phyloP scores from a whole-genome alignment of 1,140 invertebrate genomes.

The Cryptotermes secundus region DNA sequence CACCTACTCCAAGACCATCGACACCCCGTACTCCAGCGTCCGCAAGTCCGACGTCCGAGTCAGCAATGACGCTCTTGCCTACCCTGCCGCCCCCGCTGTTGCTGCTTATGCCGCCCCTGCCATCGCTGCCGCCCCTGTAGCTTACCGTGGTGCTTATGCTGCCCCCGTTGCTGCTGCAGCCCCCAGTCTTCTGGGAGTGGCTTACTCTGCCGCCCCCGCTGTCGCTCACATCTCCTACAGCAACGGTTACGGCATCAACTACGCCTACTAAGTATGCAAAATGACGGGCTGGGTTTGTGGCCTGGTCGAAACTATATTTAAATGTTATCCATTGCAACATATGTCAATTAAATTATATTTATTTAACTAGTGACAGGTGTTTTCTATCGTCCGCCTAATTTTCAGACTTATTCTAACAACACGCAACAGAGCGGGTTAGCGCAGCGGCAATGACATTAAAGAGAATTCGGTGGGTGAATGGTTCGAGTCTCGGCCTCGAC shows the following conservation, averaged over 20 bases:
- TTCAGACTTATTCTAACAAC: no score
- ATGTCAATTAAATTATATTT: no score
- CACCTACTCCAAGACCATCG: conserved; percentile 39
- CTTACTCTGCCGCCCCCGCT: conserved; percentile 64
- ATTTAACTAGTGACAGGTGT: no score
- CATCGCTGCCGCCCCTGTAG: conserved; percentile 41
- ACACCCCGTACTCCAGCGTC: conserved; percentile 40
- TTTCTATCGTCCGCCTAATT: no score
- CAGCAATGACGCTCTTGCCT: conserved; percentile 37
- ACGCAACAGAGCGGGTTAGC: no score
- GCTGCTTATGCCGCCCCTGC: conserved; percentile 40
- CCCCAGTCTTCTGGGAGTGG: conserved; percentile 52
- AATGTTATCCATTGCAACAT: no score
- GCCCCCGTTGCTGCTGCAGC: conserved; percentile 31
- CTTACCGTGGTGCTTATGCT: conserved; percentile 38
- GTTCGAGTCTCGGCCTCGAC: no score
- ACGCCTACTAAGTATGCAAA: conserved; percentile 42
- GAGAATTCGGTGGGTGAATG: no score
- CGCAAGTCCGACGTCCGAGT: conserved; percentile 37
- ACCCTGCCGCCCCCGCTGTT: conserved; percentile 41
- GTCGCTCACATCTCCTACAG: conserved; percentile 63
- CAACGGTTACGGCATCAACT: conserved; percentile 59
- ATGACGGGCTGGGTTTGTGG: not conserved
- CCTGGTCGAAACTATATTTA: no score
- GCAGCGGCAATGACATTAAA: no score